Conservation (phyloP, 2,797 vertebrate species). For the Clamator glandarius region DNA sequence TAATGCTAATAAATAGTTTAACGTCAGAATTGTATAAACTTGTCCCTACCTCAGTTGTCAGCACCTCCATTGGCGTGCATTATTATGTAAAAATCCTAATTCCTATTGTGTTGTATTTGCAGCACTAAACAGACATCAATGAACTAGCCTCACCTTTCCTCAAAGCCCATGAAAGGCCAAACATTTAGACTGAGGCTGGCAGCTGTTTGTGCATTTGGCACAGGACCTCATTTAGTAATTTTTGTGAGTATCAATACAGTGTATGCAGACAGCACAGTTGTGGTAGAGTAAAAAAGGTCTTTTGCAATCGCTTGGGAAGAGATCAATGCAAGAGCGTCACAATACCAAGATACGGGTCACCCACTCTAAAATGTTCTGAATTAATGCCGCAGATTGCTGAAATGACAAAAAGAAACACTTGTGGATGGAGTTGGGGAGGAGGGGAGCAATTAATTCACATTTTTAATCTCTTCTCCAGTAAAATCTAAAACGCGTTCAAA, state of each 20-base stretch:
- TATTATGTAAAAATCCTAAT: slow-evolving; percentile 9
- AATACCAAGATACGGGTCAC: not conserved
- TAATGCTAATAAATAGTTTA: slow-evolving; percentile 54
- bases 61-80: not conserved
- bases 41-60: slow-evolving; percentile 6
- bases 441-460: not conserved
- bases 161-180: not conserved
- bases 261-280: not conserved
- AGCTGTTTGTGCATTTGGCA: not conserved
- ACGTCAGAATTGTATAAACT: not conserved
- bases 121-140: not conserved
- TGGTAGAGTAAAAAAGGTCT: not conserved
- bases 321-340: not conserved
- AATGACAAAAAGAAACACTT: not conserved
- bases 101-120: not conserved
- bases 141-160: not conserved
- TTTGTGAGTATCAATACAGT: not conserved
- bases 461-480: not conserved
- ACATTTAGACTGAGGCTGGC: not conserved
- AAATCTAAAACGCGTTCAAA: not conserved
- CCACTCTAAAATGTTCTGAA: not conserved
- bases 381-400: not conserved
- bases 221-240: not conserved
- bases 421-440: too few relatives aligned
- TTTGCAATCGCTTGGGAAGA: not conserved